phyloP scores from a whole-genome alignment of 2,797 vertebrate species.

The Sebastes kiyomatsui region DNA sequence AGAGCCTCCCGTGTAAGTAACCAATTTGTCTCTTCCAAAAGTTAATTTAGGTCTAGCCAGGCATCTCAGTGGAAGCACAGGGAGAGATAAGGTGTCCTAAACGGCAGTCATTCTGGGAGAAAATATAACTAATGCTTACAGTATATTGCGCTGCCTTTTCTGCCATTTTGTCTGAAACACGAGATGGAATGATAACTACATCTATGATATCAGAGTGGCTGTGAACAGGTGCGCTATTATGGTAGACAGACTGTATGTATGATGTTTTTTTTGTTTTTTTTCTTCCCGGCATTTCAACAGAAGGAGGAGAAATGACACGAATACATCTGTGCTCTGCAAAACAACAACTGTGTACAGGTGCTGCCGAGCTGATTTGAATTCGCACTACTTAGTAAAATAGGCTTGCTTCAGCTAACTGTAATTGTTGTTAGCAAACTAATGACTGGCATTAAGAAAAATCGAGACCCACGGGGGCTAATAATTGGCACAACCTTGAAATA shows the following conservation, averaged over 20 bases:
- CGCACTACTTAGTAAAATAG: background rate
- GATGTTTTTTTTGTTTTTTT: background rate
- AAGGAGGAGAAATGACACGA: constrained; percentile 58
- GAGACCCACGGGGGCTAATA: background rate
- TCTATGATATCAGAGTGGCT: constrained; percentile 61
- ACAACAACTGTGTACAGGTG: constrained; percentile 67
- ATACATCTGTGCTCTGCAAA: constrained; percentile 65
- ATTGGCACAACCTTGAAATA: constrained; percentile 6
- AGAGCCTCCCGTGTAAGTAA: constrained; percentile 19
- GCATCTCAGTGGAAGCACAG: constrained; percentile 21
- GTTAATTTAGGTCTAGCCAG: constrained; percentile 39
- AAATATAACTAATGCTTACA: constrained; percentile 35
- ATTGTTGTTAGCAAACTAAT: constrained; percentile 27
- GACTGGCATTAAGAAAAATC: constrained; percentile 11
- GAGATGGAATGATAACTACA: constrained; percentile 60
- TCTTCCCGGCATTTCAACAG: constrained; percentile 43
- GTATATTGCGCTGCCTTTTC: constrained; percentile 25
- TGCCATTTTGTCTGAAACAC: constrained; percentile 47
- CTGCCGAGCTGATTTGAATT: constrained; percentile 60
- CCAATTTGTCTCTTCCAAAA: constrained; percentile 45
- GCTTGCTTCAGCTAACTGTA: constrained; percentile 23
- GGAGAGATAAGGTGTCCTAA: constrained; percentile 57
- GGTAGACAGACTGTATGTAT: constrained; percentile 70
- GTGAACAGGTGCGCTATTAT: constrained; percentile 75
- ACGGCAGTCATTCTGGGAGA: constrained; percentile 18